Conservation (phyloP, 2,888 invertebrate genomes). For the Agrotis segetum region DNA sequence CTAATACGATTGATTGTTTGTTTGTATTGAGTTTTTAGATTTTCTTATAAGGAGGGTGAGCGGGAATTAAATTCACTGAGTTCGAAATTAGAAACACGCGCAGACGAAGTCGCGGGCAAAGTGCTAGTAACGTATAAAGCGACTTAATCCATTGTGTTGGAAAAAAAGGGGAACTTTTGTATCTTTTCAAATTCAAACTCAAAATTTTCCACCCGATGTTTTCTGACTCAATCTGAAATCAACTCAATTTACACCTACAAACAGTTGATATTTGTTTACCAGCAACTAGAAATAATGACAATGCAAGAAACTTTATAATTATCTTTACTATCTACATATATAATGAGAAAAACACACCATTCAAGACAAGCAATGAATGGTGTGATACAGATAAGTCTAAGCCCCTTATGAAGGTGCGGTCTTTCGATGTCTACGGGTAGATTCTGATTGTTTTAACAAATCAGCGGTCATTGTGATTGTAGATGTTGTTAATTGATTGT, state of each 20-base stretch:
- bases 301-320: not conserved
- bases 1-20: no score
- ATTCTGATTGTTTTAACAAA: not conserved
- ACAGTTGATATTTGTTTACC: not conserved
- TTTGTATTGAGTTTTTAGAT: no score
- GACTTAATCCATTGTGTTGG: no score
- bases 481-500: not conserved
- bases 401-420: constrained; percentile 30
- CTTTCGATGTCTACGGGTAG: not conserved
- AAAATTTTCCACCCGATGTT: not conserved
- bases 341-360: constrained; percentile 23
- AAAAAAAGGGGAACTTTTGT: no score
- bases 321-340: constrained; percentile 10
- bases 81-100: no score
- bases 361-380: constrained; percentile 17
- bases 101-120: no score
- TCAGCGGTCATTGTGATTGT: not conserved
- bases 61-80: no score
- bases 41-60: no score
- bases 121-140: no score
- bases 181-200: no score
- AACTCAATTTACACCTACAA: not conserved
- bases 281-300: not conserved
- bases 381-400: constrained; percentile 35
- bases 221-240: not conserved